Evolutionary conservation across 2,113 vertebrate species (phyloP), one percentile per base, ranked within the genome.

Genomic region (Mohoua ochrocephala): DNA sequence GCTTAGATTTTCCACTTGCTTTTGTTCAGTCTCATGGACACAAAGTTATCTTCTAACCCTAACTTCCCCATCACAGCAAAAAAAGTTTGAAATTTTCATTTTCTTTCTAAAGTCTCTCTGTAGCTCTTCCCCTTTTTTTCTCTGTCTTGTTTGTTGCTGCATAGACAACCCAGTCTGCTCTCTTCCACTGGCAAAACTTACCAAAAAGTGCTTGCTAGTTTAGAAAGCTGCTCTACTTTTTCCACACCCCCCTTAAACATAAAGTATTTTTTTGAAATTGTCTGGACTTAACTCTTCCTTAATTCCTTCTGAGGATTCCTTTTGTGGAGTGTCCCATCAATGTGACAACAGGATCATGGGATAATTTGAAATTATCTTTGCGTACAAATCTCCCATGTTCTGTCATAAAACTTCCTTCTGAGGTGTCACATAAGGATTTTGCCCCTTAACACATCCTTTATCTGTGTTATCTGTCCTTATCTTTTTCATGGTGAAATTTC

Each of bases 331-430:
- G 24, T 60, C 22, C 28, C 17, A 28, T 91, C 37, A 73, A 4
- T 41, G 15, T 0, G 2, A 39, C 27, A 75, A 35, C 7, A n/a
- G 2, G 1, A 28, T 71, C 42, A 15, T 22, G 19, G 49, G 18
- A 31, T 79, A 30, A 61, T 59, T 60, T 92, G 16, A 73, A 68
- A 53, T 45, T 21, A 15, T 49, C 47, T 52, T 44, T 63, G 39
- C 67, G 30, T 54, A 37, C 23, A 60, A 64, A 67, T 81, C 15
- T 78, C 37, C 39, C 13, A 33, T 74, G 20, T 70, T 93, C 47
- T 57, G 9, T 86, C 49, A 83, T 14, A 20, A 53, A 71, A 56
- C 26, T 57, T 74, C 54, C 8, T 73, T 61, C 33, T 79, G 12
- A 68, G 26, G 14, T 75, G 41, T 52, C 3, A 1, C 16, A 17